These are phyloP conservation scores for Siniperca scherzeri DNA, from an alignment of 2,797 vertebrate species.

Conservation along the genomic window DNA sequence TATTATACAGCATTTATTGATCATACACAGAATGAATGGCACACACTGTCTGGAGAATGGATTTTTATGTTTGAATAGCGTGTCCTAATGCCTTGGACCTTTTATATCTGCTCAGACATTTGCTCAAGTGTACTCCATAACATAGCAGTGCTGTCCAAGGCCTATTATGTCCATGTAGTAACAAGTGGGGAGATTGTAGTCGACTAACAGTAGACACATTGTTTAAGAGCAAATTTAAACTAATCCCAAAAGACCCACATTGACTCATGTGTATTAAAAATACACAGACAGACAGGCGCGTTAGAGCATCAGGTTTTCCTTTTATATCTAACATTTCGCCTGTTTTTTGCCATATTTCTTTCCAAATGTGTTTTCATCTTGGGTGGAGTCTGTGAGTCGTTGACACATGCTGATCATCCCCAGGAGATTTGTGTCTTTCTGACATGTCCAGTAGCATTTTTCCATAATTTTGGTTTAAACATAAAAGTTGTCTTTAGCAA, in stretches of 20 bases:
- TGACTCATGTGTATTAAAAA: constrained; percentile 23
- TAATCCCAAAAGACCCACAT: constrained; percentile 2
- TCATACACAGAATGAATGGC: constrained; percentile 46
- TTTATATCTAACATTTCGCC: not conserved
- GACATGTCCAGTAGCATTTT: constrained; percentile 30
- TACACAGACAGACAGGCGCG: not conserved
- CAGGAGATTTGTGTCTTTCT: constrained; percentile 10
- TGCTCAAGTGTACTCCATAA: constrained; percentile 14
- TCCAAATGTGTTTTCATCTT: constrained; percentile 12
- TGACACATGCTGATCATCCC: constrained; percentile 17
- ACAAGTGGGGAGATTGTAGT: constrained; percentile 32
- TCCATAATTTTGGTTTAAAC: constrained; percentile 30
- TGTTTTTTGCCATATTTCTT: not conserved
- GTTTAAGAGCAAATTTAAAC: constrained; percentile 23
- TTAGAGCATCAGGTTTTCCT: not conserved
- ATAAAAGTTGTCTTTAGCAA: constrained; percentile 39
- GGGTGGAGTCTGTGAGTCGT: constrained; percentile 35
- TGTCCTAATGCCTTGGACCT: constrained; percentile 7
- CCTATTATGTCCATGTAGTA: constrained; percentile 12
- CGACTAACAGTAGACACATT: constrained; percentile 10
- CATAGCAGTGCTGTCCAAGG: not conserved
- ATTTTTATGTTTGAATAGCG: constrained; percentile 53
- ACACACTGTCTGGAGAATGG: constrained; percentile 51
- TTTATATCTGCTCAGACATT: constrained; percentile 28
- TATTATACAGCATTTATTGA: constrained; percentile 63